Evolutionary conservation across 2,888 invertebrate genomes (phyloP), one percentile per base, ranked within the genome.

Genomic region (Ernsta delagoae): DNA sequence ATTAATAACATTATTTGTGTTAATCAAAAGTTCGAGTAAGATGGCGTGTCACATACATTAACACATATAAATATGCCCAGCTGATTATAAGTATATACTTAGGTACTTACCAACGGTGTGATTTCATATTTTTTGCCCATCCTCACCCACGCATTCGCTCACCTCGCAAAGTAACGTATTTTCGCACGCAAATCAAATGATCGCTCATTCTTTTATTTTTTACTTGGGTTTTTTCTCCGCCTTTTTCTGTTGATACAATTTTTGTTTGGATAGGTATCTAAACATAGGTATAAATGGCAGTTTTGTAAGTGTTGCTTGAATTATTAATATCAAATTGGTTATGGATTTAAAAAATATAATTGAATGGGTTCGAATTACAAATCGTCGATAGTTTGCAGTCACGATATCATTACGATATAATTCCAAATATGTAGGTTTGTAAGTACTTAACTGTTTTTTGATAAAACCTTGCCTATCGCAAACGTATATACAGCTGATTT

Each of bases 81-180:
- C 75, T 74, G 74, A 72, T 75, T 66, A 65, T 50, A 34, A 65
- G 11, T 48, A 73, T n/a, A 74, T 36, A 36, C 36, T 36, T 5
- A 36, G n/a, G n/a, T n/a, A n/a, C n/a, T n/a, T n/a, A n/a, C n/a
- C 74, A 73, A 74, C 74, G 66, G 63, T 53, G 64, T 16, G 63
- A 65, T 70, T 74, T 74, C 59, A 65, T 72, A 72, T 74, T 76
- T 77, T 75, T 76, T 73, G 59, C 12, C 8, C 43, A 43, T 12
- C 72, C 79, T 80, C 80, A 79, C 84, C 81, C 79, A 80, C 84
- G 74, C 65, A 85, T 84, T 64, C 0, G 89, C 75, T 89, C 80
- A 87, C 92, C 92, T 92, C 90, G 92, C 78, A 72, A 62, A 71
- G 72, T 86, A 90, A 91, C 89, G 90, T 83, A 70, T 73, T 85